Evolutionary conservation across 2,113 vertebrate species (phyloP).

Genomic region (Pelmatolapia mariae): DNA sequence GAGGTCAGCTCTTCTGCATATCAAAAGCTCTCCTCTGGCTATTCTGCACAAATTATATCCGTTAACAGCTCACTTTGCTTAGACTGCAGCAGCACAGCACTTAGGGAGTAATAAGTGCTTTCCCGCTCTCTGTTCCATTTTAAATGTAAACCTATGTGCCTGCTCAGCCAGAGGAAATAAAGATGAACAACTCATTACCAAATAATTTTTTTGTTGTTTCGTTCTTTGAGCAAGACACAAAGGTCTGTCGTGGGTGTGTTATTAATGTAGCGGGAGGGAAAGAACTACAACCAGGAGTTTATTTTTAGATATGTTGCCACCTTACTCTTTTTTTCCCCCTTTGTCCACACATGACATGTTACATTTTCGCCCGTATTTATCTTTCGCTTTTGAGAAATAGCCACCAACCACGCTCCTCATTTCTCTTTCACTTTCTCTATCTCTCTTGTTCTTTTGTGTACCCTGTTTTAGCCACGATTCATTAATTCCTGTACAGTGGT

Average conservation of each 20-base stretch:
- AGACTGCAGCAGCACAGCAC: slow-evolving; percentile 91
- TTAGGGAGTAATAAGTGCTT: slow-evolving; percentile 98
- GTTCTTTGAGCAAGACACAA: slow-evolving; percentile 78
- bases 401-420: slow-evolving; percentile 32
- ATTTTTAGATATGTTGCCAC: slow-evolving; percentile 76
- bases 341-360: slow-evolving; percentile 39
- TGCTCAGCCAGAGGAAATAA: slow-evolving; percentile 54
- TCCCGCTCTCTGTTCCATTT: slow-evolving; percentile 83
- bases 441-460: slow-evolving; percentile 48
- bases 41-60: slow-evolving; percentile 98
- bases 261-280: slow-evolving; percentile 71
- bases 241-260: slow-evolving; percentile 83
- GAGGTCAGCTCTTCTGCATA: slow-evolving; percentile 99
- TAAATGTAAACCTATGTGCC: slow-evolving; percentile 89
- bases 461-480: slow-evolving; percentile 80
- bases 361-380: slow-evolving; percentile 48
- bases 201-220: slow-evolving; percentile 77
- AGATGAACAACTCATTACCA: slow-evolving; percentile 89
- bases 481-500: slow-evolving; percentile 94
- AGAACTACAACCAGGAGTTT: slow-evolving; percentile 78
- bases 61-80: slow-evolving; percentile 99
- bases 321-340: slow-evolving; percentile 15
- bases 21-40: slow-evolving; percentile 99
- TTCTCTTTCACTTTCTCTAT: slow-evolving; percentile 66
- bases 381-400: slow-evolving; percentile 53